These are phyloP conservation scores for Pavo muticus DNA, from an alignment of 2,113 vertebrate genomes.

Conservation along the genomic window DNA sequence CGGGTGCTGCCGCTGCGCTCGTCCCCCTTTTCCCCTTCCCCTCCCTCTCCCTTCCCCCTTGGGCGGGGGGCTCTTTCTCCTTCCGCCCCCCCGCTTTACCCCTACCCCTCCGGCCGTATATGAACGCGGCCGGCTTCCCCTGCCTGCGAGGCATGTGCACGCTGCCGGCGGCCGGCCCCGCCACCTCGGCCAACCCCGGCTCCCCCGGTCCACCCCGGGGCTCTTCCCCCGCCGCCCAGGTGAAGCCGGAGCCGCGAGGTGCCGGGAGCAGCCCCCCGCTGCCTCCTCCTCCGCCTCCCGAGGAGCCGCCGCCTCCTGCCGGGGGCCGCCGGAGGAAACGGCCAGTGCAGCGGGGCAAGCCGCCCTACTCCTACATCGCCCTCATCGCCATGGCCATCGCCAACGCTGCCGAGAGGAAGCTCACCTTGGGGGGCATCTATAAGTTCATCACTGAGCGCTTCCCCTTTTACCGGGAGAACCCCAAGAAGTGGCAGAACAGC, in stretches of 20 bases:
- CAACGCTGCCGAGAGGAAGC: constrained; percentile 93
- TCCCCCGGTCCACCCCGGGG: neutral
- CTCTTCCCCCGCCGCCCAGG: neutral
- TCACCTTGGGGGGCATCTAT: constrained; percentile 95
- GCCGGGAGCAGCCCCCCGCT: neutral
- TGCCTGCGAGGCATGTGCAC: constrained; percentile 48
- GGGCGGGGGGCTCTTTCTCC: neutral
- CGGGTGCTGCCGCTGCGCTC: constrained; percentile 68
- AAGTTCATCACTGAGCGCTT: constrained; percentile 98
- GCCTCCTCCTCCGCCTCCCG: constrained; percentile 12
- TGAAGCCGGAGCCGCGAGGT: constrained; percentile 39
- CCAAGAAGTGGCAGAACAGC: constrained; percentile 97
- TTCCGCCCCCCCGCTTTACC: neutral
- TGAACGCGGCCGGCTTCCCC: constrained; percentile 24
- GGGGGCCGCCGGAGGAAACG: constrained; percentile 90
- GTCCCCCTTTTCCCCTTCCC: neutral
- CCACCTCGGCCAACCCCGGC: neutral
- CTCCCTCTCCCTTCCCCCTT: neutral
- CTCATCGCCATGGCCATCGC: constrained; percentile 98
- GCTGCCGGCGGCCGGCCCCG: constrained; percentile 5
- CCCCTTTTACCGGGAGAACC: constrained; percentile 96
- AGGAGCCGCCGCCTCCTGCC: constrained; percentile 49
- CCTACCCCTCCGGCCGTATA: neutral
- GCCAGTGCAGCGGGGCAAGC: constrained; percentile 93
- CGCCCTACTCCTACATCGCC: constrained; percentile 97